These are phyloP conservation scores for Noctua pronuba DNA, from an alignment of 2,888 invertebrate species.

Conservation along the genomic window DNA sequence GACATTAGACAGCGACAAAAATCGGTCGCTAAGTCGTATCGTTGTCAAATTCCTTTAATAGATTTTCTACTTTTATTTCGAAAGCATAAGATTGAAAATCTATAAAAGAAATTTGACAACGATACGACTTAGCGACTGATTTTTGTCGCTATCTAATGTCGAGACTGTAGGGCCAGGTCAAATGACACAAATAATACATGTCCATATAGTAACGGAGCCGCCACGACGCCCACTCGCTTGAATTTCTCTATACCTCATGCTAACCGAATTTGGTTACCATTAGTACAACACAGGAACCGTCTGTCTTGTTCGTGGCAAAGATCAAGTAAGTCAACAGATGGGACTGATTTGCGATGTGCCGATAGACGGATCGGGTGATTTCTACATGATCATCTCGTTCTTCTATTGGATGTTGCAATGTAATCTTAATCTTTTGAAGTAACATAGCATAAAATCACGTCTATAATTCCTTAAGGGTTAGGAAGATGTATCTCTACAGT, in stretches of 20 bases:
- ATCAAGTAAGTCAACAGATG: conserved; percentile 40
- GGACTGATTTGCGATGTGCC: background rate
- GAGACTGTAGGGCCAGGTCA: too few species aligned
- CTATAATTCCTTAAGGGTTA: background rate
- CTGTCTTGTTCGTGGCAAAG: conserved; percentile 50
- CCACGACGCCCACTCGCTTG: conserved; percentile 59
- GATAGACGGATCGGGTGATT: background rate
- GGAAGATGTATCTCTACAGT: background rate
- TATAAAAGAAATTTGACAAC: too few species aligned
- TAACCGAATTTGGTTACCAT: conserved; percentile 66
- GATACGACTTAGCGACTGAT: too few species aligned
- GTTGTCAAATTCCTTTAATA: too few species aligned
- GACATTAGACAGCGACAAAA: too few species aligned
- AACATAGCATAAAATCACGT: background rate
- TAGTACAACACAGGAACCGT: conserved; percentile 54
- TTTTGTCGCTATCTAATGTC: too few species aligned
- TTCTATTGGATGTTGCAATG: background rate
- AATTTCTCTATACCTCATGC: conserved; percentile 54
- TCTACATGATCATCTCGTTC: background rate
- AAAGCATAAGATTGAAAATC: too few species aligned
- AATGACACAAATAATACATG: conserved; percentile 46
- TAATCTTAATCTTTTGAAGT: too few species aligned
- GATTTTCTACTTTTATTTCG: too few species aligned
- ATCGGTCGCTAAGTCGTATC: too few species aligned
- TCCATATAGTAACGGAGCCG: conserved; percentile 38